phyloP scores from a whole-genome alignment of 2,113 vertebrate species.

The Martes martes region DNA sequence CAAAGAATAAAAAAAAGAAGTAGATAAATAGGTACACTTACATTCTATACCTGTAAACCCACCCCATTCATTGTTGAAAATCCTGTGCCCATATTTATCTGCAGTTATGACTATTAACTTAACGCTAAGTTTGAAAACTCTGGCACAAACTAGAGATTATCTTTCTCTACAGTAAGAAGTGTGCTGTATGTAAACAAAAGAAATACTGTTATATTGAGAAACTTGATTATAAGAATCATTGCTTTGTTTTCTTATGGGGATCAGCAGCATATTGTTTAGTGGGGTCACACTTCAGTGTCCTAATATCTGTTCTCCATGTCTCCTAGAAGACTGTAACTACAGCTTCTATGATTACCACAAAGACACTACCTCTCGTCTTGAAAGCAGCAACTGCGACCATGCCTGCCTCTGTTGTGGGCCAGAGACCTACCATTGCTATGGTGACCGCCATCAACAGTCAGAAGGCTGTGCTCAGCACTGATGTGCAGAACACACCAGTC shows the following conservation, averaged over 20 bases:
- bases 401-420: conserved; percentile 92
- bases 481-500: conserved; percentile 93
- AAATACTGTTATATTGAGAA: conserved; percentile 47
- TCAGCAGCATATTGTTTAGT: conserved; percentile 62
- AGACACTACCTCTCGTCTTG: conserved; percentile 99
- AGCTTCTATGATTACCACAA: conserved; percentile 96
- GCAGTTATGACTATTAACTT: conserved; percentile 26
- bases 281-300: conserved; percentile 67
- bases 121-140: conserved; percentile 23
- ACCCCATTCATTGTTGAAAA: not conserved
- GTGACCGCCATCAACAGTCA: conserved; percentile 95
- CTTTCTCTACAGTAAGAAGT: conserved; percentile 17
- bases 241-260: conserved; percentile 68
- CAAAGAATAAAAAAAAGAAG: conserved; percentile 4
- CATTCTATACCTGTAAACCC: not conserved
- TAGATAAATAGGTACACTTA: not conserved
- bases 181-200: not conserved
- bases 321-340: conserved; percentile 95
- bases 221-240: conserved; percentile 32
- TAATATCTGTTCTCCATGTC: conserved; percentile 81
- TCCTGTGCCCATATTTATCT: not conserved
- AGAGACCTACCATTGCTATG: conserved; percentile 96
- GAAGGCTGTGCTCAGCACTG: conserved; percentile 90
- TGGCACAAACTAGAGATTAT: not conserved
- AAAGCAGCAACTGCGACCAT: conserved; percentile 95